Evolutionary conservation across 2,113 vertebrate species (phyloP).

Genomic region (Campylomormyrus numenius): DNA sequence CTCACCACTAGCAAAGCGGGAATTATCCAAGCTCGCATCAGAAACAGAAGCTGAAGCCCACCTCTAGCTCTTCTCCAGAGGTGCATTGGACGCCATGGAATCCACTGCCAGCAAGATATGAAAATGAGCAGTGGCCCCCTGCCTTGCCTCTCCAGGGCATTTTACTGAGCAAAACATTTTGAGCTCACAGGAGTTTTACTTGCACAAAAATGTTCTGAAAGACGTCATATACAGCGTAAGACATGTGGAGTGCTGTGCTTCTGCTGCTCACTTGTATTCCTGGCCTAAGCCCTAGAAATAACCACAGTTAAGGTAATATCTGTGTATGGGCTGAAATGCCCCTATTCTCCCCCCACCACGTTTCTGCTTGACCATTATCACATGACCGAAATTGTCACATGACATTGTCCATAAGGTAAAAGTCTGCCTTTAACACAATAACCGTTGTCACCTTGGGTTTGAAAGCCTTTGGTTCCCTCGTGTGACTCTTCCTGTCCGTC

Average conservation of each 20-base stretch:
- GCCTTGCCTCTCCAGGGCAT: conserved; percentile 26
- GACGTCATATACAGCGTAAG: neutral
- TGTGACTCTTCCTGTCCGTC: neutral
- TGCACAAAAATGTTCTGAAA: neutral
- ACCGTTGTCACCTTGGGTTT: neutral
- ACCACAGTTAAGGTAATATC: neutral
- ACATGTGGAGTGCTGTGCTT: neutral
- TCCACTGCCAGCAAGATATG: conserved; percentile 29
- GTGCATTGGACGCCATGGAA: conserved; percentile 25
- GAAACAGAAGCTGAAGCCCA: conserved; percentile 29
- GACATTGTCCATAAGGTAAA: neutral
- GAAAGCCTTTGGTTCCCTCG: neutral
- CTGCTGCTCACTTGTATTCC: conserved; percentile 10
- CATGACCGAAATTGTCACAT: neutral
- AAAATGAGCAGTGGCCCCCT: conserved; percentile 28
- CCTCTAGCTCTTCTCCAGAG: conserved; percentile 24
- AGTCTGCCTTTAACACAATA: neutral
- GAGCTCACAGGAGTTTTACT: neutral
- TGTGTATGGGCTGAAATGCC: neutral
- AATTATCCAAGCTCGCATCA: neutral
- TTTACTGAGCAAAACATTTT: conserved; percentile 22
- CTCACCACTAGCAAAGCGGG: neutral
- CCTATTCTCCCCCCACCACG: neutral
- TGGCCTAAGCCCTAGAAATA: conserved; percentile 26
- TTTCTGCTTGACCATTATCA: neutral